Base-by-base conservation (phyloP, 2,797 vertebrate species). In the Eidolon dupreanum region DNA sequence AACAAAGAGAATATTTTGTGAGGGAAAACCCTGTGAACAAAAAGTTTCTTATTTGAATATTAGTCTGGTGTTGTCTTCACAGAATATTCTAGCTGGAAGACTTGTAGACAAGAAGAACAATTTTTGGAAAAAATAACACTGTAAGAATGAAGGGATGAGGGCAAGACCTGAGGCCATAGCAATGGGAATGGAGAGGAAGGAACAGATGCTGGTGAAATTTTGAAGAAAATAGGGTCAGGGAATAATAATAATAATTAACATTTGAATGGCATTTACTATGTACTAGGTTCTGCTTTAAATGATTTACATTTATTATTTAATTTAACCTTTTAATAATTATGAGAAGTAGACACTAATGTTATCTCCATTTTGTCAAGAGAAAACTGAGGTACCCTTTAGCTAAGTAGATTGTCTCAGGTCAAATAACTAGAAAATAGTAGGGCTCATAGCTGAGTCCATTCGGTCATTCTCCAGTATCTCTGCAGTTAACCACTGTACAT, bases 281-380 rank as follows among this genome's bases (percentile, higher is more conserved):
- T 75, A 61, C 7, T 20, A n/a, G 31, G 22, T 36, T 90, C 16
- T 82, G 1, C 84, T 87, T 94, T 77, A 78, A 94, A 49, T 85
- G 6, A n/a, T 49, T 95, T 66, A 5, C 19, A 46, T 63, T 63
- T 85, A 71, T 73, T 63, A 75, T 71, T 86, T 86, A 24, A 86
- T 66, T 79, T 86, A 66, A 61, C 10, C 26, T 77, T 41, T 26
- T 77, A 82, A 78, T 8, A 87, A 61, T 31, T 2, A 0, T 84
- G 63, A 55, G 63, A 31, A 57, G 24, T 84, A 88, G 78, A 71
- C 0, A 8, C 46, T 36, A 57, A 75, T 41, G 33, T 36, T 33
- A 63, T 59, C 5, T 2, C 16, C 26, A 77, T 90, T 94, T 71
- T 96, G 15, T 26, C 19, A 49, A 82, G 55, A 87, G 49, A 15